Evolutionary conservation across 2,888 invertebrate species (phyloP).

Genomic region (Steinernema scapterisci): DNA sequence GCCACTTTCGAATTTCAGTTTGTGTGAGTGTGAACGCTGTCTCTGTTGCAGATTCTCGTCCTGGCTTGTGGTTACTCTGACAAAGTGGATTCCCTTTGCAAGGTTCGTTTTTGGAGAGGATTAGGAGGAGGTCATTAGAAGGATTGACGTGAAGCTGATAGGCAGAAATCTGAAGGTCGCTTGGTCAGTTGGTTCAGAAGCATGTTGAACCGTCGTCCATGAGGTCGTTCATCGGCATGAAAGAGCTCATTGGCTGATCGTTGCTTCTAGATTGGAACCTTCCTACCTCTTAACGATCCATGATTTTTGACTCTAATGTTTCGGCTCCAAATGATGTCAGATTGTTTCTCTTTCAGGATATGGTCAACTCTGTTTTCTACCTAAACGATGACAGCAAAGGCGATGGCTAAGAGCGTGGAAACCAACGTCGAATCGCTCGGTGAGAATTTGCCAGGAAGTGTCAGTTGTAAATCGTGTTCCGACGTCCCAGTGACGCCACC

Average conservation of each 20-base stretch:
- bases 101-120: constrained; percentile 9
- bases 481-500: too few relatives aligned
- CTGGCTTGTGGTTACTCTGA: neutral
- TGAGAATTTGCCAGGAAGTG: neutral
- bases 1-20: too few relatives aligned
- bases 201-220: neutral
- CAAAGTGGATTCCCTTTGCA: constrained; percentile 16
- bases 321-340: neutral
- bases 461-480: neutral
- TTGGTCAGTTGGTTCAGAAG: too few relatives aligned
- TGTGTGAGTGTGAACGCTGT: neutral
- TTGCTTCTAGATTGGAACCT: too few relatives aligned
- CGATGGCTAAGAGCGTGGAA: constrained; percentile 29
- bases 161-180: too few relatives aligned
- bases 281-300: too few relatives aligned
- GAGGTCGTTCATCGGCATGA: neutral
- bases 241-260: too few relatives aligned
- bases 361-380: constrained; percentile 23
- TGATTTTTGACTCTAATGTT: too few relatives aligned
- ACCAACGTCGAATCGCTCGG: neutral
- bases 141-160: too few relatives aligned
- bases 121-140: too few relatives aligned
- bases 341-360: neutral
- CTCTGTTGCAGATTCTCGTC: constrained; percentile 4
- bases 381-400: constrained; percentile 29